A percentile compares a stretch with the other conserved stretches of the same genome.
Evolutionary conservation across 2,113 vertebrate genomes (phyloP).

Genomic region (Rhynchopsitta pachyrhyncha): DNA sequence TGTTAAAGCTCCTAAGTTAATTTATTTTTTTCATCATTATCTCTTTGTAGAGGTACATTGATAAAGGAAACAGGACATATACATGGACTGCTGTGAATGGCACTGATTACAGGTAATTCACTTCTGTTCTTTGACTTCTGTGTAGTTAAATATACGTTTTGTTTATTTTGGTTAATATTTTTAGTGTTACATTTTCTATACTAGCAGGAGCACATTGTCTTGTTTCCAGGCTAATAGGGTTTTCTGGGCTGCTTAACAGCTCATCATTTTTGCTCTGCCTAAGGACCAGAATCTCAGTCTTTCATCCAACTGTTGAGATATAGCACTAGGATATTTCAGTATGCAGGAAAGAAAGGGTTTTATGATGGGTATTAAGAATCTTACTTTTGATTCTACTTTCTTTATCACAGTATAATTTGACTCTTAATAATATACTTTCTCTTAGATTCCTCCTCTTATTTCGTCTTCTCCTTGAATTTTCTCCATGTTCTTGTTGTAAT

Average conservation of each 20-base stretch:
- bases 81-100: conserved; percentile 95
- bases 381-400: not conserved
- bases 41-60: conserved; percentile 90
- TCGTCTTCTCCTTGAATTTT: not conserved
- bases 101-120: conserved; percentile 94
- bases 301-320: not conserved
- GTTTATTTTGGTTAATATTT: not conserved
- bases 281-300: not conserved
- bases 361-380: not conserved
- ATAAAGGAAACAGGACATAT: conserved; percentile 91
- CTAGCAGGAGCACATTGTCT: not conserved
- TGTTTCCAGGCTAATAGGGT: not conserved
- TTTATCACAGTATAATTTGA: not conserved
- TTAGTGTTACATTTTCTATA: not conserved
- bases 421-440: not conserved
- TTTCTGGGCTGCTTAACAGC: not conserved
- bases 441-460: not conserved
- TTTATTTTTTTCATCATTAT: not conserved
- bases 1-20: not conserved
- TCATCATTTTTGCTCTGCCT: not conserved
- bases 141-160: not conserved
- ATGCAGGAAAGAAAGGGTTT: not conserved
- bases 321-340: not conserved
- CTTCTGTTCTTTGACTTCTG: not conserved
- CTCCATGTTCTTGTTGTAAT: not conserved